Evolutionary conservation across 37 sponge, comb jelly and placozoan species (phyloP), one percentile per base, ranked within the genome.

Genomic region (Theonella swinhoei): DNA sequence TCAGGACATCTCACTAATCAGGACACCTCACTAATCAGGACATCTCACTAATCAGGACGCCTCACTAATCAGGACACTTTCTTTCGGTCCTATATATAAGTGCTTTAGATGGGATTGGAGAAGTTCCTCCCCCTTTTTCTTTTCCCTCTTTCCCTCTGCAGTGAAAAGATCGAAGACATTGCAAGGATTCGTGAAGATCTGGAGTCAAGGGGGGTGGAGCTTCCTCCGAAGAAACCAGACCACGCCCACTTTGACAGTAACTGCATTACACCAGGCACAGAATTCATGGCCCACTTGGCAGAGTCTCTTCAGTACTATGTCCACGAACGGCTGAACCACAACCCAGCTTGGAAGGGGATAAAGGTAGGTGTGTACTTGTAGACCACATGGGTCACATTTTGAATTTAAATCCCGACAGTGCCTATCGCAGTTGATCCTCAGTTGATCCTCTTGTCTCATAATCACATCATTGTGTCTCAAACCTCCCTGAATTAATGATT

Each of bases 181-280:
- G 76, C 42, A 26, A 60, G 89, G 17, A 86, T 90, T 38, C 73
- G 96, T 30, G 64, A 59, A 34, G 86, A 91, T 40, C 79, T 95
- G 60, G 71, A 73, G 58, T 84, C 41, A 4, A 76, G 75, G 73
- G 99, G 97, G 0, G 78, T 68, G 47, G 75, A 90, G 34, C 77
- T 98, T 43, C 96, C 99, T 22, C 96, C 99, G 17, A 86, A 79
- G 68, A 95, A 95, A 32, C 76, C 89, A 2, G 86, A 89, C 39
- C 73, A 68, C 22, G 80, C 91, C 25, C 91, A 89, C 70, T 99
- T 99, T 89, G 99, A 99, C 74, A 94, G 95, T 77, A 99, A 99
- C 87, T 99, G 99, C 81, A 99, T 99, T 77, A 99, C 99, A 20
- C 99, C 99, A 9, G 94, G 98, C 32, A 99, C 99, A 5, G 83